Conservation (phyloP, 2,797 vertebrate genomes). For the Cirrhinus molitorella region DNA sequence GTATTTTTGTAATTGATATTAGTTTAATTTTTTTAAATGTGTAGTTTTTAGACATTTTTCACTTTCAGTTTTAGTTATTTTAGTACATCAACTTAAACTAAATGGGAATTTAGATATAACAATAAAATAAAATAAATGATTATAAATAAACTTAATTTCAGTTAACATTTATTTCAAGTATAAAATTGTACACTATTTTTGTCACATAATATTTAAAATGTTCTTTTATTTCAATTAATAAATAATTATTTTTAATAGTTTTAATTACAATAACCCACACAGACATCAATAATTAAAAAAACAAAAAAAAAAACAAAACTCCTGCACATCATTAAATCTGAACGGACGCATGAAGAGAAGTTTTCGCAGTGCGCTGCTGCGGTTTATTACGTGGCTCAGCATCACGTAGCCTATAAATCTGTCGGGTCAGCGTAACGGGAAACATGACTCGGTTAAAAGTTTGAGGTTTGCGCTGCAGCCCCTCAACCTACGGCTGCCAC, state of each 20-base stretch:
- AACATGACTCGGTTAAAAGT: constrained; percentile 5
- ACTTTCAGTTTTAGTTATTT: too few relatives aligned
- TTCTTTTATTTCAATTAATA: too few relatives aligned
- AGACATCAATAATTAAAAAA: background rate
- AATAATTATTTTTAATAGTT: background rate
- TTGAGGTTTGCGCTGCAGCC: constrained; percentile 13
- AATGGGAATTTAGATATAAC: too few relatives aligned
- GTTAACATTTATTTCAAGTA: background rate
- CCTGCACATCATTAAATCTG: background rate
- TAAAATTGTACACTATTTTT: background rate
- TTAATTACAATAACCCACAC: background rate
- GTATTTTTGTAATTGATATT: too few relatives aligned
- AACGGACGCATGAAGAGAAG: background rate
- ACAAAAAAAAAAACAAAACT: too few relatives aligned
- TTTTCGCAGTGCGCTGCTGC: background rate
- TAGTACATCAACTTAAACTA: too few relatives aligned
- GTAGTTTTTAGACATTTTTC: too few relatives aligned
- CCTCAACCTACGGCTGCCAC: constrained; percentile 6
- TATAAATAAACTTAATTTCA: background rate
- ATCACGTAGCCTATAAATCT: constrained; percentile 1
- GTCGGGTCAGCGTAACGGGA: background rate
- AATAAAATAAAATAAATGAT: too few relatives aligned
- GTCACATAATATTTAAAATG: background rate
- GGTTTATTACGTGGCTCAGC: background rate
- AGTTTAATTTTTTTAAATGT: too few relatives aligned